A percentile compares a stretch with the other conserved stretches of the same genome.
Conservation (phyloP, 1,140 invertebrate species). For the Manduca sexta region DNA sequence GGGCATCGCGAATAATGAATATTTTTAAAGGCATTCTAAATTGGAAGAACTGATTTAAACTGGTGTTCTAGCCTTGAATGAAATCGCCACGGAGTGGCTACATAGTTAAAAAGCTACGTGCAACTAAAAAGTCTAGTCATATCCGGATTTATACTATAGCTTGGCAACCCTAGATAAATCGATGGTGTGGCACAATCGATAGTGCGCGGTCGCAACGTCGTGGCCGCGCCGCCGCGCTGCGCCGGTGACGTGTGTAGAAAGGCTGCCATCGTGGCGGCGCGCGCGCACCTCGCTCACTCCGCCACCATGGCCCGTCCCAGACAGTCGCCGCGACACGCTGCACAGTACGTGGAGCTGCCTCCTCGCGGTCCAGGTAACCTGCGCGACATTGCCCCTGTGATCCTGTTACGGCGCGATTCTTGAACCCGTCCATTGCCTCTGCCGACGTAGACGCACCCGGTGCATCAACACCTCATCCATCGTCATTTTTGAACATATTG, state of each 20-base stretch:
- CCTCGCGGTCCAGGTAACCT: slow-evolving; percentile 64
- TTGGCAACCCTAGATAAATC: neutral
- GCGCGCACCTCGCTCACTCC: slow-evolving; percentile 44
- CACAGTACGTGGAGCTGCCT: slow-evolving; percentile 50
- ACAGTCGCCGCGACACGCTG: slow-evolving; percentile 59
- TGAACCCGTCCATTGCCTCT: too few relatives aligned
- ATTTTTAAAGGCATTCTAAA: too few relatives aligned
- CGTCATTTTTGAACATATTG: too few relatives aligned
- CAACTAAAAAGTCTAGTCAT: too few relatives aligned
- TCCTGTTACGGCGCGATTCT: neutral
- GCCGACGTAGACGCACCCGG: too few relatives aligned
- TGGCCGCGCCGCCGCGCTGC: neutral
- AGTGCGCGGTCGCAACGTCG: slow-evolving; percentile 8
- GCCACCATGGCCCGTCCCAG: slow-evolving; percentile 57
- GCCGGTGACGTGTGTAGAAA: slow-evolving; percentile 50
- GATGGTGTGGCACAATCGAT: neutral
- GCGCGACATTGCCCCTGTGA: neutral
- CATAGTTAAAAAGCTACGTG: too few relatives aligned
- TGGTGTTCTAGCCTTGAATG: too few relatives aligned
- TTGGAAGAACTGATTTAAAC: too few relatives aligned
- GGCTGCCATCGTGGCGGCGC: slow-evolving; percentile 35
- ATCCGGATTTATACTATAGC: too few relatives aligned
- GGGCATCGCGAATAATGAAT: too few relatives aligned
- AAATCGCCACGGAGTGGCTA: too few relatives aligned
- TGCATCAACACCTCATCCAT: too few relatives aligned